Base-by-base conservation (phyloP, 1,140 invertebrate genomes). In the Panagrolaimus sp. region DNA sequence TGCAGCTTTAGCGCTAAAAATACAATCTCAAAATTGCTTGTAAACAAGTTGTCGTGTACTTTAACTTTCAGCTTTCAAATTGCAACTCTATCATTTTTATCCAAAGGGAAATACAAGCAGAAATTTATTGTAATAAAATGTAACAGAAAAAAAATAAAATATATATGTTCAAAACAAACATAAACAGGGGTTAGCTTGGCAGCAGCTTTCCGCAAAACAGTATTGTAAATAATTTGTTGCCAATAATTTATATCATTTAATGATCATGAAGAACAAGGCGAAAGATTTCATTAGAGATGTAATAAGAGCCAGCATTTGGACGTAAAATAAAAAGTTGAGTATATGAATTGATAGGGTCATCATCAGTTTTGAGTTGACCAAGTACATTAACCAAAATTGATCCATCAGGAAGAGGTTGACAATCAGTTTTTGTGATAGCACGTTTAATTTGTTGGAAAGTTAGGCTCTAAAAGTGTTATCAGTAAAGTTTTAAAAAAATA, bases 321-420 rank as follows among this genome's bases (percentile, higher is more conserved):
- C 75, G 77, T 13, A 82, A 68, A 31, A 82, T 74, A 66, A 82
- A 82, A 46, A 72, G 63, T 66, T 82, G 80, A 38, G 67, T 82
- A 68, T 75, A 82, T 8, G 81, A 78, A 46, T 82, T 77, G 27
- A 82, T 63, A 5, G 80, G 80, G 48, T 82, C 80, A 14, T 82
- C 80, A 46, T 82, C 80, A 27, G 80, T 82, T 78, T 82, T 82
- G 51, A 82, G 71, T 53, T 82, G 81, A 14, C 80, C 80, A 64
- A 82, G 77, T 38, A 83, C 81, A 38, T 73, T 68, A 44, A 82
- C 79, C 9, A 75, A 38, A 66, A 82, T 80, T 0, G 77, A 83
- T n/a, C 81, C 79, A 64, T 83, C 79, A 44, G 72, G 68, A 5
- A 82, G 68, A 1, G 80, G 80, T 53, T 82, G 80, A 25, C 77